Conservation (phyloP, 2,113 vertebrate species). For the Tichodroma muraria region DNA sequence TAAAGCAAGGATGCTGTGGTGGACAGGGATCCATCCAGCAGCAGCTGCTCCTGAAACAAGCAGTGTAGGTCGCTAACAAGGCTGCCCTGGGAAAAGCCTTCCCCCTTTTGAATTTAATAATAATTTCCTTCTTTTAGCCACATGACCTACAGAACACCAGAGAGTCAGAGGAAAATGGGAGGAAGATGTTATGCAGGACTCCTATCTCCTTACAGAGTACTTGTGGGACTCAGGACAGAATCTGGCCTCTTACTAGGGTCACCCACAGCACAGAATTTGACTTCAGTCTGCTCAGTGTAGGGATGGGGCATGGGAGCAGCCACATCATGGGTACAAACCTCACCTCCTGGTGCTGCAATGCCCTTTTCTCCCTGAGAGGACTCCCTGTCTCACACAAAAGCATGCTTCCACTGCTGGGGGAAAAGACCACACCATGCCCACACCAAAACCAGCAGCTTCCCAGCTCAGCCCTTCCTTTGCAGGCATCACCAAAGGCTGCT, state of each 20-base stretch:
- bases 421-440: fast-evolving
- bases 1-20: neutral
- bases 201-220: neutral
- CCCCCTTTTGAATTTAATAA: neutral
- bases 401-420: fast-evolving
- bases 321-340: neutral
- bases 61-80: neutral
- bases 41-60: neutral
- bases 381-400: neutral
- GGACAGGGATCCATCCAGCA: neutral
- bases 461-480: neutral
- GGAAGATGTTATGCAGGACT: neutral
- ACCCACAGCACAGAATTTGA: neutral
- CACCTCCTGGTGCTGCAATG: neutral
- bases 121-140: neutral
- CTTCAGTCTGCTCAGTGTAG: fast-evolving
- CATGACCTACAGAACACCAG: neutral
- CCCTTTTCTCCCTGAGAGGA: neutral
- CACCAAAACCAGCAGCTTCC: neutral
- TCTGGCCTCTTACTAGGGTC: neutral
- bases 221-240: neutral
- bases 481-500: neutral
- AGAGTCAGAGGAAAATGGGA: neutral
- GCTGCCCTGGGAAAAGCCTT: neutral
- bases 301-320: fast-evolving